These are phyloP conservation scores for Paralichthys olivaceus DNA, from an alignment of 2,113 vertebrate species.

Conservation along the genomic window DNA sequence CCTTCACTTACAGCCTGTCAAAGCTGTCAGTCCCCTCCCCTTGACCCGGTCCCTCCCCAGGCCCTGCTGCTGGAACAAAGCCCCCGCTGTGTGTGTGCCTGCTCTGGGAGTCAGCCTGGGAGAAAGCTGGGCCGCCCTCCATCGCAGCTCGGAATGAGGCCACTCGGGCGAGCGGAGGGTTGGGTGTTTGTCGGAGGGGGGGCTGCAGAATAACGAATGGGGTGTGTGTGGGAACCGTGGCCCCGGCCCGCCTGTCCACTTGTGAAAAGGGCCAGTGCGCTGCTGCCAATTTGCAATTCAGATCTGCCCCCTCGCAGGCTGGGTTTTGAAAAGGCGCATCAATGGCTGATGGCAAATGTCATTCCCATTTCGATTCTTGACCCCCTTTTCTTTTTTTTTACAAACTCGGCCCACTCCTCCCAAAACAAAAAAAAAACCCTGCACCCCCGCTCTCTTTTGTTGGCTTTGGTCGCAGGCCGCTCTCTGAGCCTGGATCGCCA, in stretches of 20 bases:
- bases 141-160: slow-evolving; percentile 42
- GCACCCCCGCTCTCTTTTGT: slow-evolving; percentile 46
- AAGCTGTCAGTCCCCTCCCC: slow-evolving; percentile 56
- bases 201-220: slow-evolving; percentile 54
- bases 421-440: neutral
- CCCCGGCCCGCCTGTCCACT: slow-evolving; percentile 66
- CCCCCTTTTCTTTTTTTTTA: slow-evolving; percentile 41
- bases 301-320: slow-evolving; percentile 52
- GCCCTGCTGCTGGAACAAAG: slow-evolving; percentile 66
- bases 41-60: slow-evolving; percentile 64
- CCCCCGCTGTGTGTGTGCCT: slow-evolving; percentile 59
- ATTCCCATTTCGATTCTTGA: slow-evolving; percentile 82
- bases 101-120: slow-evolving; percentile 53
- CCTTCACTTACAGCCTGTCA: slow-evolving; percentile 57
- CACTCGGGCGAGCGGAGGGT: slow-evolving; percentile 43
- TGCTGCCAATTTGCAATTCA: slow-evolving; percentile 78
- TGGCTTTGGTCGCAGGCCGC: slow-evolving; percentile 24
- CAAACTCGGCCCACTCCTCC: slow-evolving; percentile 22
- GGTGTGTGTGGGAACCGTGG: slow-evolving; percentile 79
- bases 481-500: slow-evolving; percentile 41
- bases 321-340: slow-evolving; percentile 65
- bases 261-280: slow-evolving; percentile 67
- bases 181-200: neutral
- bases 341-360: slow-evolving; percentile 81
- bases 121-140: slow-evolving; percentile 50